Conservation (phyloP, 2,113 vertebrate species). For the Sinosuthora webbiana region DNA sequence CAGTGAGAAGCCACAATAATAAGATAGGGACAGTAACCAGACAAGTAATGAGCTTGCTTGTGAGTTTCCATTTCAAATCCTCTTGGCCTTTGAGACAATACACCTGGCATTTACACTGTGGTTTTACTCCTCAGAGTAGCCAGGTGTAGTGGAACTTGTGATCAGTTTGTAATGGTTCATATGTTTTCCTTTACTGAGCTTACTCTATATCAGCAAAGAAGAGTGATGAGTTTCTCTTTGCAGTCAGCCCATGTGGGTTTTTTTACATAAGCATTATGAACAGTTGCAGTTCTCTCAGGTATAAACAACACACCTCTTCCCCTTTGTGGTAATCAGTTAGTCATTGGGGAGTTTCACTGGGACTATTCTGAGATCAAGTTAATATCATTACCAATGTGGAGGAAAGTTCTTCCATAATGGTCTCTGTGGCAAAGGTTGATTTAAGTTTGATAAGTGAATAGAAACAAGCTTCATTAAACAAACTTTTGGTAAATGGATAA, state of each 20-base stretch:
- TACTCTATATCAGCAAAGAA: not conserved
- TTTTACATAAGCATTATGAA: not conserved
- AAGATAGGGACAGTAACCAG: not conserved
- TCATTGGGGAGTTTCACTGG: not conserved
- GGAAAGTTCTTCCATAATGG: not conserved
- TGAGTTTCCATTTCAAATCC: not conserved
- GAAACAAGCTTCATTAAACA: not conserved
- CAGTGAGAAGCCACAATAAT: not conserved
- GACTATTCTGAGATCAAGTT: not conserved
- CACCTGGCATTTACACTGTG: not conserved
- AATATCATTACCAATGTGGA: not conserved
- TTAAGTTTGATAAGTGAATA: not conserved
- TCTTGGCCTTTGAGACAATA: not conserved
- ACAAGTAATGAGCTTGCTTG: not conserved
- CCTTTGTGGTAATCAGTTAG: not conserved
- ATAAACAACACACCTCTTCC: not conserved
- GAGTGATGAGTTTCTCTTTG: not conserved
- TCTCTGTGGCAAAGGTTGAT: not conserved
- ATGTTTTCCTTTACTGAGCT: not conserved
- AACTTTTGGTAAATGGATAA: not conserved
- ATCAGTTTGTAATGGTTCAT: not conserved
- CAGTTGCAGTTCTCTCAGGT: not conserved
- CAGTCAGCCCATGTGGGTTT: not conserved
- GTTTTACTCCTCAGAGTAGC: not conserved
- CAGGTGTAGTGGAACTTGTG: not conserved